Base-by-base conservation (phyloP, 1,140 invertebrate species). In the Oryctes rhinoceros region DNA sequence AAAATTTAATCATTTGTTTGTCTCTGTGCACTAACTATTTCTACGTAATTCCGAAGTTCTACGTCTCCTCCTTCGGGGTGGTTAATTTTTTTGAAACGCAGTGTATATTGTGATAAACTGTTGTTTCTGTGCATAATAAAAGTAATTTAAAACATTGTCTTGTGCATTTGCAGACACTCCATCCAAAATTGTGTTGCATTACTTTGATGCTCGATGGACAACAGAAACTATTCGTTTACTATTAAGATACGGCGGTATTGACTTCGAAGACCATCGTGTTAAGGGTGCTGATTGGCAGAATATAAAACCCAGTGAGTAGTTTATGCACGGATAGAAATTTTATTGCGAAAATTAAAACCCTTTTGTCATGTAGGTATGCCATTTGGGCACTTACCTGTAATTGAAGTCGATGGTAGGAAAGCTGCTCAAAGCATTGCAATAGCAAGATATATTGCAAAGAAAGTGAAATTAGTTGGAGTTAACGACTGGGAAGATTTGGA, bases 181-280 rank as follows among this genome's bases (percentile, higher is more conserved):
- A 6, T 37, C 65, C 11, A 71, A 71, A 71, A 30, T 71, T 71
- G 20, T 24, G 11, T 30, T 71, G 20, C 65, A 71, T n/a, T 94
- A 94, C 82, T 95, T 95, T 85, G 89, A 93, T 78, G 83, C 92
- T 0, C 91, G 91, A 81, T 94, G 92, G 75, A 87, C 94, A 10
- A 94, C 88, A 1, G 94, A 96, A 85, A 89, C 93, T 11, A 92
- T 94, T 76, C 90, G 95, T 47, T 92, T 93, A 76, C 84, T 97
- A 3, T 86, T 96, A 0, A 91, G 90, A 59, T 94, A 95, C 86
- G 91, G 90, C 6, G 91, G 89, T 62, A 88, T 92, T n/a, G 89
- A 92, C 35, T 96, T 93, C 84, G 92, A 94, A 85, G 95, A 96
- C 85, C 84, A 90, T 4, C 90, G 93, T 79, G 89, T 93, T 79